Evolutionary conservation across 2,888 invertebrate species (phyloP).

Genomic region (Leistus spinibarbis): DNA sequence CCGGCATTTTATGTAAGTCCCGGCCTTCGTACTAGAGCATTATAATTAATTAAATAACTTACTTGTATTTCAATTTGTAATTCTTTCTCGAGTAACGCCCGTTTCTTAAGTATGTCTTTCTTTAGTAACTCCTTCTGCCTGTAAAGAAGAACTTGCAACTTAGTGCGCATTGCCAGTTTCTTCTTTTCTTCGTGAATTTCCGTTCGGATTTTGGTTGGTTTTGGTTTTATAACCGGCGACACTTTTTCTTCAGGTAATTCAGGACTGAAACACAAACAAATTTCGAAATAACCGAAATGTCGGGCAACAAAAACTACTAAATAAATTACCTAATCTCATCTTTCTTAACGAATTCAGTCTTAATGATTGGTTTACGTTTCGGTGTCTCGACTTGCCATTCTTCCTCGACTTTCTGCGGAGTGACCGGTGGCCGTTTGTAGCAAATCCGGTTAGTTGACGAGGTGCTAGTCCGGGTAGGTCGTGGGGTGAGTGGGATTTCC

Average conservation of each 20-base stretch:
- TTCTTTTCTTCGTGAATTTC: conserved; percentile 60
- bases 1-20: no score
- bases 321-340: conserved; percentile 36
- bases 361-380: conserved; percentile 48
- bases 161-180: conserved; percentile 63
- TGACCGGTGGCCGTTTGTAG: conserved; percentile 53
- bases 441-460: conserved; percentile 35
- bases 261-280: conserved; percentile 19
- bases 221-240: conserved; percentile 52
- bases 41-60: conserved; percentile 38
- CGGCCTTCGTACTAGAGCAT: neutral
- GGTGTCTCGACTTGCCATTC: conserved; percentile 60
- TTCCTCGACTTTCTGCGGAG: conserved; percentile 53
- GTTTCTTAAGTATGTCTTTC: conserved; percentile 90
- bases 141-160: conserved; percentile 76
- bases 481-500: conserved; percentile 47
- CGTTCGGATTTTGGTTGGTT: conserved; percentile 43
- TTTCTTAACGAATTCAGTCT: conserved; percentile 37
- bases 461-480: conserved; percentile 19
- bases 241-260: conserved; percentile 42
- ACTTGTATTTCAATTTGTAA: conserved; percentile 89
- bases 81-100: conserved; percentile 86
- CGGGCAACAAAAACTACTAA: neutral
- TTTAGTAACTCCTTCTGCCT: conserved; percentile 91
- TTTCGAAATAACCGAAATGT: conserved; percentile 1